Percentiles rank a stretch among this genome's conserved stretches.
Evolutionary conservation across 2,888 invertebrate genomes (phyloP).

Genomic region (Mesorhabditis sp.): DNA sequence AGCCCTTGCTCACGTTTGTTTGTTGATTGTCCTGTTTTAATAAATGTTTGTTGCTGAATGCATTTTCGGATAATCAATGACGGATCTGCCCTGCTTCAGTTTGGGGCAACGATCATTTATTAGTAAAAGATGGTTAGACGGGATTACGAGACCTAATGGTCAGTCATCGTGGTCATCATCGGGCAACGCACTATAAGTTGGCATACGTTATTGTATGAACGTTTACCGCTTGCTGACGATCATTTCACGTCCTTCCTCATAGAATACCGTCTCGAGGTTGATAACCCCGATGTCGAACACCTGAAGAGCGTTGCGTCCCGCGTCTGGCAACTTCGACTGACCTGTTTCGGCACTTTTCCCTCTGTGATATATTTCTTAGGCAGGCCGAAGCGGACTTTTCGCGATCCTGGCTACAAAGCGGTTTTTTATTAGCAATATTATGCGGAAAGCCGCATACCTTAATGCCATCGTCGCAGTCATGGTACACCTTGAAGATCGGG

Average conservation of each 20-base stretch:
- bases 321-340: background rate
- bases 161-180: conserved; percentile 6
- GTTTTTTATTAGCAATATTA: background rate
- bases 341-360: conserved; percentile 20
- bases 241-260: conserved; percentile 32
- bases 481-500: conserved; percentile 41
- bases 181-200: background rate
- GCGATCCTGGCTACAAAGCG: conserved; percentile 28
- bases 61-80: too few species aligned
- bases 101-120: background rate
- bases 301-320: background rate
- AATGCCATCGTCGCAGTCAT: conserved; percentile 41
- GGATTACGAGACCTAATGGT: background rate
- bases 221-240: conserved; percentile 13
- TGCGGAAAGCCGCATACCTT: conserved; percentile 19
- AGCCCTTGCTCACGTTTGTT: too few species aligned
- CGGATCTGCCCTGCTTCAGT: too few species aligned
- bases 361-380: conserved; percentile 32
- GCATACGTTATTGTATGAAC: background rate
- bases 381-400: conserved; percentile 32
- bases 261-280: conserved; percentile 40
- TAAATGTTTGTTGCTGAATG: too few species aligned
- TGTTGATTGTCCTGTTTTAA: too few species aligned
- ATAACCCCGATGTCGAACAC: conserved; percentile 35
- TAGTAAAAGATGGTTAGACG: background rate